phyloP scores from a whole-genome alignment of 2,888 invertebrate genomes.

The Drosophila tanythrix region DNA sequence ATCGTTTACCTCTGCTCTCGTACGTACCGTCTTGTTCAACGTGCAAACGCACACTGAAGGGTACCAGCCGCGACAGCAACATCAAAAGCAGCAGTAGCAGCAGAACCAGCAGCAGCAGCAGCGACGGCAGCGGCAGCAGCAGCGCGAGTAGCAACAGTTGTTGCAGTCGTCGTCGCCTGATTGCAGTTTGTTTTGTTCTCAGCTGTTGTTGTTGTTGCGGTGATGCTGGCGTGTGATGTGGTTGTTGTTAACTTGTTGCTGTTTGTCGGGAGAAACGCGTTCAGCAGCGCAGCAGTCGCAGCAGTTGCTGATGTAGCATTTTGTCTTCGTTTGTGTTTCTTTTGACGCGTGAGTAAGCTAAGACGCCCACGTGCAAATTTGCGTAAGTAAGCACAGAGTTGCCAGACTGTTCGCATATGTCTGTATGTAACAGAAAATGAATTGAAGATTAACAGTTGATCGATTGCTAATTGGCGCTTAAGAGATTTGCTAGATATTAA shows the following conservation, averaged over 20 bases:
- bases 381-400: conserved; percentile 67
- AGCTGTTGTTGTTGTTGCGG: conserved; percentile 65
- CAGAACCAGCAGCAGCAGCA: conserved; percentile 15
- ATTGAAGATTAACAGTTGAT: conserved; percentile 36
- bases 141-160: conserved; percentile 41
- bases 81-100: conserved; percentile 44
- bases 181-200: conserved; percentile 78
- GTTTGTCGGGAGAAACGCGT: conserved; percentile 70
- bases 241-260: conserved; percentile 55
- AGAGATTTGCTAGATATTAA: background rate
- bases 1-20: conserved; percentile 37
- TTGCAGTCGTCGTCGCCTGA: conserved; percentile 57
- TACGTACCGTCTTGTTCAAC: conserved; percentile 76
- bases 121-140: conserved; percentile 25
- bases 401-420: conserved; percentile 57
- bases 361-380: conserved; percentile 82
- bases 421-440: conserved; percentile 15
- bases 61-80: conserved; percentile 44
- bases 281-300: conserved; percentile 50
- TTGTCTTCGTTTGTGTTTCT: conserved; percentile 80
- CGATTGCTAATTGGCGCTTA: conserved; percentile 24
- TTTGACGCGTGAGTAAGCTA: conserved; percentile 80
- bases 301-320: conserved; percentile 55
- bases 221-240: conserved; percentile 49
- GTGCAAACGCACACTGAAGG: conserved; percentile 80